Percentiles rank a stretch among this genome's conserved stretches.
These are phyloP conservation scores for Erebia palarica DNA, from an alignment of 2,888 invertebrate species.

Conservation along the genomic window DNA sequence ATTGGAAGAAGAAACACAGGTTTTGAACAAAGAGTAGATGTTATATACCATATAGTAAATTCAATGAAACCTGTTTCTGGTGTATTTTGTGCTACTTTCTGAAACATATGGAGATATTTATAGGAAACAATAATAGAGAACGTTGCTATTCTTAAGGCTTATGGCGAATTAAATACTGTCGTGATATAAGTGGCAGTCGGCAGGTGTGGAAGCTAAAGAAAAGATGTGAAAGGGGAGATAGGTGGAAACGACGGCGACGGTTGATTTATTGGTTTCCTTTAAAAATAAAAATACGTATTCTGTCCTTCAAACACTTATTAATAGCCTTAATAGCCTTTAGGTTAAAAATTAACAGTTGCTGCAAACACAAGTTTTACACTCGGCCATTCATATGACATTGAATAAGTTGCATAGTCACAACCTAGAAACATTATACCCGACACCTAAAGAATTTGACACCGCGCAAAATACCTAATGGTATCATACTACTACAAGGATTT, in stretches of 20 bases:
- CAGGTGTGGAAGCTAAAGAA: conserved; percentile 14
- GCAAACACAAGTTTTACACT: not conserved
- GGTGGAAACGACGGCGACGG: not conserved
- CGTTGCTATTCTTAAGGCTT: conserved; percentile 1
- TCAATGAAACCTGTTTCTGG: conserved; percentile 65
- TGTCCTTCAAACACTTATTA: too few relatives aligned
- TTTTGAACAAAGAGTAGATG: conserved; percentile 54
- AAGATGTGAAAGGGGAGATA: conserved; percentile 17
- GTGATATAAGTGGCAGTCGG: not conserved
- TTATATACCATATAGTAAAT: conserved; percentile 45
- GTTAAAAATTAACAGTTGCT: not conserved
- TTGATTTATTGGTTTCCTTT: conserved; percentile 1
- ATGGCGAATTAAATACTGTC: not conserved
- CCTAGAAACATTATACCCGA: conserved; percentile 13
- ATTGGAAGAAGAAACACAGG: conserved; percentile 66
- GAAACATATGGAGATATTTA: not conserved
- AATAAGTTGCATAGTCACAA: conserved; percentile 14
- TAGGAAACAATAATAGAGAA: conserved; percentile 7
- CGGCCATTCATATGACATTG: conserved; percentile 25
- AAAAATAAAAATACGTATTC: not conserved
- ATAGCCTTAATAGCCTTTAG: too few relatives aligned
- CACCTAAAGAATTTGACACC: conserved; percentile 22
- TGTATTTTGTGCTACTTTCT: conserved; percentile 39
- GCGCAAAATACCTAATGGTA: conserved; percentile 11
- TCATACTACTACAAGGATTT: conserved; percentile 12